Conservation (phyloP, 2,113 vertebrate species). For the Triplophysa dalaica region DNA sequence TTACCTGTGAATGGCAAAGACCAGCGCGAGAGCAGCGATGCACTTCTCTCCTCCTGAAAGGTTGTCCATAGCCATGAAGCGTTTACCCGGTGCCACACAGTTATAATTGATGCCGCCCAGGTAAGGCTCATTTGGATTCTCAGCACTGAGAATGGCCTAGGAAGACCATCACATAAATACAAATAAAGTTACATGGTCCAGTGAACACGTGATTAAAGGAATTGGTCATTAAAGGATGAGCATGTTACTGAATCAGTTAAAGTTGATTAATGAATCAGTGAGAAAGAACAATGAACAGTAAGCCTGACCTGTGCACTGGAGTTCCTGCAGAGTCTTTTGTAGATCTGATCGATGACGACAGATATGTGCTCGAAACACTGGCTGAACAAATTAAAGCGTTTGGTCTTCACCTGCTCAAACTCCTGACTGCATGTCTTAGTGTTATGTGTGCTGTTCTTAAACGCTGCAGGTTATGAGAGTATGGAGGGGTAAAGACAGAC, state of each 20-base stretch:
- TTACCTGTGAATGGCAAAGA: slow-evolving; percentile 95
- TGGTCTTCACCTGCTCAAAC: slow-evolving; percentile 86
- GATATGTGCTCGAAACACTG: slow-evolving; percentile 88
- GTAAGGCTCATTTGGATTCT: slow-evolving; percentile 93
- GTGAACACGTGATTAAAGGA: not conserved
- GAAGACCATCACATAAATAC: not conserved
- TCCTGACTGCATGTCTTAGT: slow-evolving; percentile 78
- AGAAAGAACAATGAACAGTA: not conserved
- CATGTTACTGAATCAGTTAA: not conserved
- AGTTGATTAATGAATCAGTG: no score
- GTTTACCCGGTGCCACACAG: slow-evolving; percentile 91
- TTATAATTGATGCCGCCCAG: slow-evolving; percentile 89
- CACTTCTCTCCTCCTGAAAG: slow-evolving; percentile 93
- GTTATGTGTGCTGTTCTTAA: slow-evolving; percentile 81
- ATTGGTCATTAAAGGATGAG: no score
- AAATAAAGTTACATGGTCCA: not conserved
- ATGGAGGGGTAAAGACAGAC: not conserved
- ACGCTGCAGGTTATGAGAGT: slow-evolving; percentile 72
- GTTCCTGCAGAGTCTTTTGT: slow-evolving; percentile 91
- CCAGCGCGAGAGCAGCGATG: slow-evolving; percentile 87
- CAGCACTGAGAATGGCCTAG: slow-evolving; percentile 89
- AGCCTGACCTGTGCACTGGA: slow-evolving; percentile 86
- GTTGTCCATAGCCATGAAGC: slow-evolving; percentile 95
- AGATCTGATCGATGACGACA: slow-evolving; percentile 86
- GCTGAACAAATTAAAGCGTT: slow-evolving; percentile 81